These are phyloP conservation scores for Pseudomyrmex pallidus DNA, from an alignment of 1,140 invertebrate genomes.

Conservation along the genomic window DNA sequence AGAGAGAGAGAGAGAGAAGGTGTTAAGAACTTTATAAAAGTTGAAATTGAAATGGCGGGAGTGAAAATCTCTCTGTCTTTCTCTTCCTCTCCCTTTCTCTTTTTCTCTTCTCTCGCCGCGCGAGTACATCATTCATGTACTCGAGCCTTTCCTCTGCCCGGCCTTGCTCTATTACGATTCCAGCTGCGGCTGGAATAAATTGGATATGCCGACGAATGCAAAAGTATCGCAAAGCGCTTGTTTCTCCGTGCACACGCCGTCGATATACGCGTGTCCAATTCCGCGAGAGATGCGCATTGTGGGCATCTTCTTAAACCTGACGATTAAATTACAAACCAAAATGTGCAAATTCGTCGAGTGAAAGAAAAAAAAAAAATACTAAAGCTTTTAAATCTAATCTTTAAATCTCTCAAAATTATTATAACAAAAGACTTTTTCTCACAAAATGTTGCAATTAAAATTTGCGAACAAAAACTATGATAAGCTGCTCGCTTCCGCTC, in stretches of 20 bases:
- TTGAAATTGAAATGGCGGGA: constrained; percentile 45
- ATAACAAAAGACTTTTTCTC: not conserved
- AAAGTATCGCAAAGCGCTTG: constrained; percentile 6
- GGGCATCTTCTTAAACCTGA: not conserved
- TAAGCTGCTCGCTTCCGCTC: too few relatives aligned
- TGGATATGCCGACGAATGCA: constrained; percentile 8
- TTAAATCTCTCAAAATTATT: not conserved
- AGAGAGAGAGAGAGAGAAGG: not conserved
- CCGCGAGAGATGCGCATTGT: not conserved
- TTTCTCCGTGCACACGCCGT: not conserved
- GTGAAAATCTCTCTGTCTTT: not conserved
- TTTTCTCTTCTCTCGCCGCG: not conserved
- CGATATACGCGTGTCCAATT: not conserved
- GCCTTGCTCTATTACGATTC: constrained; percentile 13
- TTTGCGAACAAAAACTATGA: too few relatives aligned
- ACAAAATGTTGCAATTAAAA: too few relatives aligned
- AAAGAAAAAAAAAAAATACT: not conserved
- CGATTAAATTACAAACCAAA: not conserved
- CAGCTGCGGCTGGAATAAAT: constrained; percentile 31
- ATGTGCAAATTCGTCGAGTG: not conserved
- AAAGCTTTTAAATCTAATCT: not conserved
- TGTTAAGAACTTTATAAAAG: constrained; percentile 47
- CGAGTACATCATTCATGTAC: not conserved
- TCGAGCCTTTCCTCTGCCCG: not conserved
- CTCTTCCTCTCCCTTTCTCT: not conserved